These are phyloP conservation scores for Acipenser oxyrinchus DNA, from an alignment of 2,797 vertebrate genomes.

Conservation along the genomic window DNA sequence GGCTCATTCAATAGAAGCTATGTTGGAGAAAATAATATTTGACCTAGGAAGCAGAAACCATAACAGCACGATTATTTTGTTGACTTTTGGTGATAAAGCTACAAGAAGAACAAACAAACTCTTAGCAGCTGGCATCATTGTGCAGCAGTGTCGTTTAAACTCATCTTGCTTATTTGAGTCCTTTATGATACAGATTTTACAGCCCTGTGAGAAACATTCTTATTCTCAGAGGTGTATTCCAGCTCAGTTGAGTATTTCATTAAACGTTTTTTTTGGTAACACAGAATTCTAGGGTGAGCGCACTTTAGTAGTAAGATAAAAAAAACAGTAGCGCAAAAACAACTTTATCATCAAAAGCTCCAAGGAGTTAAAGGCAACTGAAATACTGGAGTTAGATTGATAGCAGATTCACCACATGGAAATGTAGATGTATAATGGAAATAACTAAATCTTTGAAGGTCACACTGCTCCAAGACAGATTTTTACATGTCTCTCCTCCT, in stretches of 20 bases:
- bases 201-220: not conserved
- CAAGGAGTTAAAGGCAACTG: not conserved
- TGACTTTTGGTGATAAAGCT: too few species aligned
- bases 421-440: constrained; percentile 3
- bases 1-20: too few species aligned
- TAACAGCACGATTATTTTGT: too few species aligned
- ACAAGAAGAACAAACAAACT: too few species aligned
- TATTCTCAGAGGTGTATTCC: not conserved
- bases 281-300: not conserved
- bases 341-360: constrained; percentile 15
- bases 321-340: constrained; percentile 7
- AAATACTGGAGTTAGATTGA: constrained; percentile 4
- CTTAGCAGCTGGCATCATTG: too few species aligned
- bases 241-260: constrained; percentile 16
- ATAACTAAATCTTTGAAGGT: constrained; percentile 34
- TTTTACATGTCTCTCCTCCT: too few species aligned
- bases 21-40: too few species aligned
- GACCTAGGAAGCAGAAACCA: too few species aligned
- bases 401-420: constrained; percentile 6
- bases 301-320: constrained; percentile 14
- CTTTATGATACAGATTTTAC: too few species aligned
- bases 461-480: constrained; percentile 6
- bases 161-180: too few species aligned
- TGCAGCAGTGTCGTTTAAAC: too few species aligned
- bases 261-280: not conserved